These are phyloP conservation scores for Tetragonula carbonaria DNA, from an alignment of 2,888 invertebrate genomes.

Conservation along the genomic window DNA sequence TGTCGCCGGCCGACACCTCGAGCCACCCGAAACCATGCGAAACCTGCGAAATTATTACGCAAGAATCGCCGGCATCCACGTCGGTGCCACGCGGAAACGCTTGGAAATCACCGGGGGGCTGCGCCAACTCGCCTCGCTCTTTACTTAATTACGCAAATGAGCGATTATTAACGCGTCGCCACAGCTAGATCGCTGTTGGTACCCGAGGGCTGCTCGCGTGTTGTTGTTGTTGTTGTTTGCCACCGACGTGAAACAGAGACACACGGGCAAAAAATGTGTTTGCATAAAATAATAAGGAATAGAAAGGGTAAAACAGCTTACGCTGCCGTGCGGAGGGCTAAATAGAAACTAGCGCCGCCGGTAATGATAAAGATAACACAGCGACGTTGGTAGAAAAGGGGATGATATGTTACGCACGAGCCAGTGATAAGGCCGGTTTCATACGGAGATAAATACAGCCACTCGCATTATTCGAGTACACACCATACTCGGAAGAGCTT, in stretches of 20 bases:
- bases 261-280: constrained; percentile 41
- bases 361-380: constrained; percentile 55
- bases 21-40: neutral
- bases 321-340: neutral
- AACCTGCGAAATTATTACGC: constrained; percentile 37
- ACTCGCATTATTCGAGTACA: too few species aligned
- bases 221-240: constrained; percentile 11
- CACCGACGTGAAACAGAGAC: constrained; percentile 30
- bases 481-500: too few species aligned
- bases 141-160: constrained; percentile 58
- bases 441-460: too few species aligned
- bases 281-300: constrained; percentile 56
- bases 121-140: constrained; percentile 27
- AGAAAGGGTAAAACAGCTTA: constrained; percentile 22
- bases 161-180: constrained; percentile 53
- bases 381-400: neutral
- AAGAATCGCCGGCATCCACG: constrained; percentile 29
- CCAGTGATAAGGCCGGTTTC: neutral
- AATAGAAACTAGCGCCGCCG: constrained; percentile 43
- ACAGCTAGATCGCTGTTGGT: constrained; percentile 21
- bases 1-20: constrained; percentile 21
- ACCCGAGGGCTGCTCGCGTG: constrained; percentile 16
- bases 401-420: neutral
- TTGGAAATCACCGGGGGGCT: constrained; percentile 23
- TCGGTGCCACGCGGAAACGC: constrained; percentile 12